A percentile compares a stretch with the other conserved stretches of the same genome.
Evolutionary conservation across 2,113 vertebrate species (phyloP).

Genomic region (Synodontis membranacea): DNA sequence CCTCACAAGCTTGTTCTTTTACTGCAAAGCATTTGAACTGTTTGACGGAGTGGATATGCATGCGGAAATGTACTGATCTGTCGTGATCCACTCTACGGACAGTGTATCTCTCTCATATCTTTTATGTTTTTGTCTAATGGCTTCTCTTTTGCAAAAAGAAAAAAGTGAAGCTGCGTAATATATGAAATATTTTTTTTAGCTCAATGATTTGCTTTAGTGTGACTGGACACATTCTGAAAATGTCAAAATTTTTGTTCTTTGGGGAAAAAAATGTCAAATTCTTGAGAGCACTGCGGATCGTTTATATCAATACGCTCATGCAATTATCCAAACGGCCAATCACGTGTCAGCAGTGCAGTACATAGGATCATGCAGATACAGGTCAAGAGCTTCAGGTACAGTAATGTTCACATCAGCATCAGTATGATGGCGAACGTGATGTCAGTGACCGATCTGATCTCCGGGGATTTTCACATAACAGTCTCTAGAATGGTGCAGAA

Average conservation of each 20-base stretch:
- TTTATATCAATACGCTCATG: no score
- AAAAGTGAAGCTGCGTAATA: no score
- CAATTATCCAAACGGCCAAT: not conserved
- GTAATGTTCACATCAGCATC: slow-evolving; percentile 1
- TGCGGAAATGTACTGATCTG: not conserved
- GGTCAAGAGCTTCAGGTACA: not conserved
- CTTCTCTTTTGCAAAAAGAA: not conserved
- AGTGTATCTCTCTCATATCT: not conserved
- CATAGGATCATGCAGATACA: not conserved
- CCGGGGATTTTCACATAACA: no score
- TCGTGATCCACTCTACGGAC: not conserved
- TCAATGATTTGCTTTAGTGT: no score
- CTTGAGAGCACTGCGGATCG: no score
- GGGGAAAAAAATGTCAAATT: no score
- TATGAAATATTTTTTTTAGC: no score
- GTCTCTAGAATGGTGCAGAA: no score
- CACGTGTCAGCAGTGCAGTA: not conserved
- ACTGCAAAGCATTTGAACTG: not conserved
- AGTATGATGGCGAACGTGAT: not conserved
- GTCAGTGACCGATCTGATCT: no score
- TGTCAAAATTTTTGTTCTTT: no score
- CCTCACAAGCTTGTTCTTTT: not conserved
- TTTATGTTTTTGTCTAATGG: not conserved
- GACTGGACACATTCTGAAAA: no score
- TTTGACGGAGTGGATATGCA: not conserved